These are phyloP conservation scores for Sebastolobus altivelis DNA, from an alignment of 2,797 vertebrate species.

Conservation along the genomic window DNA sequence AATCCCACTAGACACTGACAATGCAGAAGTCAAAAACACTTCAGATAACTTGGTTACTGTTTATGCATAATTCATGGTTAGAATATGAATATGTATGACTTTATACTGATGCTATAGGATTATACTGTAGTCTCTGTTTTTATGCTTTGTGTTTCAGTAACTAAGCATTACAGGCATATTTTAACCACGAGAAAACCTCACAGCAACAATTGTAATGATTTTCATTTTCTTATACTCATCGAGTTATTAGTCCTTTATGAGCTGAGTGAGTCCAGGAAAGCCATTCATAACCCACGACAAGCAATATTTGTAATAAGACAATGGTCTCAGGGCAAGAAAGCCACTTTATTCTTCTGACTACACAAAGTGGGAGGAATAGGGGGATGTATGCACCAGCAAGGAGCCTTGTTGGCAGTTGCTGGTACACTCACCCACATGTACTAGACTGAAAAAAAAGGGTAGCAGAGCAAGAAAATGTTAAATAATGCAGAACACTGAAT, in stretches of 20 bases:
- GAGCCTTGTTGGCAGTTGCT: constrained; percentile 33
- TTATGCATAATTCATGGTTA: constrained; percentile 21
- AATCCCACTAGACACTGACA: not conserved
- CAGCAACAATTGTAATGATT: constrained; percentile 6
- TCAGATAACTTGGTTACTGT: not conserved
- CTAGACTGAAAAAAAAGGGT: constrained; percentile 27
- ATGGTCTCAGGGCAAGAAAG: constrained; percentile 29
- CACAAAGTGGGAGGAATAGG: constrained; percentile 29
- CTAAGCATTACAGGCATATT: not conserved
- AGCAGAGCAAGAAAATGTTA: constrained; percentile 47
- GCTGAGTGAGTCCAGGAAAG: constrained; percentile 19
- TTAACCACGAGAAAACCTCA: not conserved
- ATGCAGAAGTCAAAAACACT: not conserved
- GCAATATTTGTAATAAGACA: constrained; percentile 44
- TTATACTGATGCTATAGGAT: not conserved
- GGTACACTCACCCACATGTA: constrained; percentile 37
- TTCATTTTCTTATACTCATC: constrained; percentile 15
- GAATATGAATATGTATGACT: constrained; percentile 12
- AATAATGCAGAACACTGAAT: constrained; percentile 65
- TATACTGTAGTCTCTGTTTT: not conserved
- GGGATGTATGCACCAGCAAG: constrained; percentile 20
- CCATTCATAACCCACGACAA: constrained; percentile 34
- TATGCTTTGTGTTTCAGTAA: not conserved
- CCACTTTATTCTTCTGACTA: constrained; percentile 22
- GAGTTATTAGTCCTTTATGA: constrained; percentile 24